These are phyloP conservation scores for Microctenopoma stevenorrisi DNA, from an alignment of 2,797 vertebrate species.

Conservation along the genomic window DNA sequence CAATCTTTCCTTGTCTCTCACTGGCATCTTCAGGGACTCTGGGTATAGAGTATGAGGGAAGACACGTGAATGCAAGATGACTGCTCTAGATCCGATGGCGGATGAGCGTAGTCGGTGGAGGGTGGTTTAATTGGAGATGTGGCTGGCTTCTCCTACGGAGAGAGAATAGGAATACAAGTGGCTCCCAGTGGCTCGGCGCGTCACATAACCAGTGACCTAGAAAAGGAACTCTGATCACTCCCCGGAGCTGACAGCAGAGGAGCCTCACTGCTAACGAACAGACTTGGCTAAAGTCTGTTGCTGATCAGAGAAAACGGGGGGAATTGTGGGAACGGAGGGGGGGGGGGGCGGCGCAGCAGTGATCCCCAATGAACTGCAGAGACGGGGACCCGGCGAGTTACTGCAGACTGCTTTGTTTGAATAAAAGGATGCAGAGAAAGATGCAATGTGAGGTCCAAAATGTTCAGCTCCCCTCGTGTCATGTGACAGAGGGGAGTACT, in stretches of 20 bases:
- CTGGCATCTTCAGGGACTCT: slow-evolving; percentile 78
- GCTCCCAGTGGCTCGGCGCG: slow-evolving; percentile 78
- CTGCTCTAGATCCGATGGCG: slow-evolving; percentile 76
- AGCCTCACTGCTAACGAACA: slow-evolving; percentile 56
- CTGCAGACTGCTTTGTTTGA: neutral
- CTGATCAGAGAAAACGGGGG: slow-evolving; percentile 55
- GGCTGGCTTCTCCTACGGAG: slow-evolving; percentile 68
- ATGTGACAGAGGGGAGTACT: too few relatives aligned
- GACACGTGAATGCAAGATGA: slow-evolving; percentile 79
- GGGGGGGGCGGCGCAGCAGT: neutral
- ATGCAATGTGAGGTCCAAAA: neutral
- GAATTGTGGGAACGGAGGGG: slow-evolving; percentile 56
- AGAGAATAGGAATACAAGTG: slow-evolving; percentile 62
- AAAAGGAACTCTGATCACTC: slow-evolving; percentile 84
- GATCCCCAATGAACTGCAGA: slow-evolving; percentile 28
- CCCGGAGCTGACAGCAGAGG: slow-evolving; percentile 71
- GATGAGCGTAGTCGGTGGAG: slow-evolving; percentile 66
- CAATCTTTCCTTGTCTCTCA: slow-evolving; percentile 82
- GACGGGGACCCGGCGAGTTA: slow-evolving; percentile 2
- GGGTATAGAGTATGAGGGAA: slow-evolving; percentile 68
- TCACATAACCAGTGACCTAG: slow-evolving; percentile 84
- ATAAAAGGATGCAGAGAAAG: neutral
- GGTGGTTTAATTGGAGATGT: slow-evolving; percentile 80
- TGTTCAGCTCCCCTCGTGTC: too few relatives aligned
- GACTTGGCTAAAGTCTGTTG: slow-evolving; percentile 53